These are phyloP conservation scores for Sitta carolinensis DNA, from an alignment of 2,797 vertebrate genomes.

Conservation along the genomic window DNA sequence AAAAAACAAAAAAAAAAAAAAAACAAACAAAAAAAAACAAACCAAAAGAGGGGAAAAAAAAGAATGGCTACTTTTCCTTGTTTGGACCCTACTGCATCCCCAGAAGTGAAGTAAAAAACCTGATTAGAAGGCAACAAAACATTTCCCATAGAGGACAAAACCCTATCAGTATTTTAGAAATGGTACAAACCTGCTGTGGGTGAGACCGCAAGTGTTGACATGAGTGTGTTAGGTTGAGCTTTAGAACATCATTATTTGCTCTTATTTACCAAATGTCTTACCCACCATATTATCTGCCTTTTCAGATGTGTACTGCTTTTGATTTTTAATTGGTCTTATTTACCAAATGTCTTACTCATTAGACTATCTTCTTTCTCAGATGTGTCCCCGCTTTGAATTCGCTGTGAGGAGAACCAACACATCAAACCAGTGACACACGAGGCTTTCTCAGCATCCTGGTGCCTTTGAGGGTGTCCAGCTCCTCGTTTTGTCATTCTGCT, in stretches of 20 bases:
- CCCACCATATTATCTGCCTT: conserved; percentile 76
- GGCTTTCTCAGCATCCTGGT: not conserved
- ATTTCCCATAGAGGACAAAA: not conserved
- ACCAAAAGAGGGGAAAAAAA: fast-evolving
- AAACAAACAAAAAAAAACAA: not conserved
- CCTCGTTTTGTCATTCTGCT: not conserved
- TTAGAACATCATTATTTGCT: conserved; percentile 66
- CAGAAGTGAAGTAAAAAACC: not conserved
- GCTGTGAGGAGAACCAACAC: conserved; percentile 1
- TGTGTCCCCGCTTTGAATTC: conserved; percentile 47
- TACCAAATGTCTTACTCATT: conserved; percentile 77
- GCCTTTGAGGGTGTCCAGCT: not conserved
- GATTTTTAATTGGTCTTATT: conserved; percentile 77
- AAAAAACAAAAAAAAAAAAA: not conserved
- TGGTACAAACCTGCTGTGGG: not conserved
- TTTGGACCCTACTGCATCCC: not conserved
- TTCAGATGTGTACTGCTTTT: conserved; percentile 73
- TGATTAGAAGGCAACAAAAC: not conserved
- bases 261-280: conserved; percentile 77
- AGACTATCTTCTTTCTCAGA: conserved; percentile 76
- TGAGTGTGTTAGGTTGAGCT: conserved; percentile 38
- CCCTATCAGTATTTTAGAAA: not conserved
- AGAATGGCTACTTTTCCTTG: not conserved
- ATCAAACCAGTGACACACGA: not conserved
- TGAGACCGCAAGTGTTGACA: not conserved